These are phyloP conservation scores for Achlya flavicornis DNA, from an alignment of 2,888 invertebrate species.

Conservation along the genomic window DNA sequence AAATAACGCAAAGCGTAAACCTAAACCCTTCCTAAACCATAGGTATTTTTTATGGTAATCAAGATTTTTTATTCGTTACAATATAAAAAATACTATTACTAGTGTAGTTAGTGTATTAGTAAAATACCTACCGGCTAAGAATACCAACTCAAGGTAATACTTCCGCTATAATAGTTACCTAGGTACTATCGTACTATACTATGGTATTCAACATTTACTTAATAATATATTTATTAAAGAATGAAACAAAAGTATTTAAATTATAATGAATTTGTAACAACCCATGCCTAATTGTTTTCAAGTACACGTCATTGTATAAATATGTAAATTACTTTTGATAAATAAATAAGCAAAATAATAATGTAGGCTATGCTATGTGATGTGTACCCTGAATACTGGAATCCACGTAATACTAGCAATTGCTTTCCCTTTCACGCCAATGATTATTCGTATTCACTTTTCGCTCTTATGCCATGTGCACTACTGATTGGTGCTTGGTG, in stretches of 20 bases:
- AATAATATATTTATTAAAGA: too few relatives aligned
- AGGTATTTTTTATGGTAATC: too few relatives aligned
- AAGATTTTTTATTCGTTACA: too few relatives aligned
- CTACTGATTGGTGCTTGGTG: conserved; percentile 58
- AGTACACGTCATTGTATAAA: conserved; percentile 7
- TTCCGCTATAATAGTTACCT: too few relatives aligned
- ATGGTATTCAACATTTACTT: too few relatives aligned
- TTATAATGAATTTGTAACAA: not conserved
- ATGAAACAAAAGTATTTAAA: not conserved
- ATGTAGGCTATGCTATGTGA: conserved; percentile 23
- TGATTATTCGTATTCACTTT: conserved; percentile 41
- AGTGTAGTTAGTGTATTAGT: too few relatives aligned
- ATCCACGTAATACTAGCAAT: conserved; percentile 41
- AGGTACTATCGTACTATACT: too few relatives aligned
- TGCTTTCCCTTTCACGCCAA: conserved; percentile 40
- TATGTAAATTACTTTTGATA: not conserved
- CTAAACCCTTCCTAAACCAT: too few relatives aligned
- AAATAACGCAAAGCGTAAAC: too few relatives aligned
- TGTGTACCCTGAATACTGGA: conserved; percentile 27
- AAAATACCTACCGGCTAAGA: too few relatives aligned
- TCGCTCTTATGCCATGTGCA: conserved; percentile 69
- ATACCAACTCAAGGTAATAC: too few relatives aligned
- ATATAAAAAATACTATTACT: too few relatives aligned
- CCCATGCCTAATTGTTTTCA: conserved; percentile 6
- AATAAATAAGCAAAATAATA: not conserved